Conservation (phyloP, 1,140 invertebrate species). For the Orius laevigatus region DNA sequence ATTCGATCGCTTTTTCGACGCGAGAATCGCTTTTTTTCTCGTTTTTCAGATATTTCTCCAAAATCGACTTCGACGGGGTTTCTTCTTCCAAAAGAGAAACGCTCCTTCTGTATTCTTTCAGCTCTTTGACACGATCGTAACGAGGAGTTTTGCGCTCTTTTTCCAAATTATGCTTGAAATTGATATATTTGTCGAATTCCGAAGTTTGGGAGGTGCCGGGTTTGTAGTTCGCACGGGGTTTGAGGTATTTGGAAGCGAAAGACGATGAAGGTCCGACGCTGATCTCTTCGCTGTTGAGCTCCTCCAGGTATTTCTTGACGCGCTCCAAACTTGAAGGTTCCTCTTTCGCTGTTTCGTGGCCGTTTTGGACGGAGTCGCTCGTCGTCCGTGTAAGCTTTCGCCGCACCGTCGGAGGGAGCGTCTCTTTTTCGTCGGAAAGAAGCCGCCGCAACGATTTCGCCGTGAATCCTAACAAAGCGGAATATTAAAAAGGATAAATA, state of each 20-base stretch:
- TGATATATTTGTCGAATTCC: constrained; percentile 8
- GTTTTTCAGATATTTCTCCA: constrained; percentile 11
- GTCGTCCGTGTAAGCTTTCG: constrained; percentile 1
- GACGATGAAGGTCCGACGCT: not conserved
- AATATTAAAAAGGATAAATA: not conserved
- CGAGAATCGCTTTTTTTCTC: constrained; percentile 9
- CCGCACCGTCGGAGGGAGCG: not conserved
- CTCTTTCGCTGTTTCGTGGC: not conserved
- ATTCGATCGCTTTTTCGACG: constrained; percentile 14
- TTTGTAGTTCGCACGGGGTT: not conserved
- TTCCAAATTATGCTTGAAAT: constrained; percentile 7
- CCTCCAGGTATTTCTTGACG: constrained; percentile 14
- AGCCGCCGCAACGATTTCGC: constrained; percentile 7
- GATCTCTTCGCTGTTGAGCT: not conserved
- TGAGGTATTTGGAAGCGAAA: not conserved
- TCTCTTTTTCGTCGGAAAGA: constrained; percentile 8
- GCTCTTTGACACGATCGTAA: constrained; percentile 4
- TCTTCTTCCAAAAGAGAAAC: not conserved
- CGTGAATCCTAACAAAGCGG: constrained; percentile 3
- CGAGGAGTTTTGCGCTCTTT: constrained; percentile 1
- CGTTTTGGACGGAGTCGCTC: constrained; percentile 7
- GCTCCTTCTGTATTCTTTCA: constrained; percentile 3
- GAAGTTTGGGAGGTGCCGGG: not conserved
- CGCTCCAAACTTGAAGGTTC: constrained; percentile 12
- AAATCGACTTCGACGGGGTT: not conserved